Evolutionary conservation across 2,113 vertebrate species (phyloP).

Genomic region (Dipodomys merriami): DNA sequence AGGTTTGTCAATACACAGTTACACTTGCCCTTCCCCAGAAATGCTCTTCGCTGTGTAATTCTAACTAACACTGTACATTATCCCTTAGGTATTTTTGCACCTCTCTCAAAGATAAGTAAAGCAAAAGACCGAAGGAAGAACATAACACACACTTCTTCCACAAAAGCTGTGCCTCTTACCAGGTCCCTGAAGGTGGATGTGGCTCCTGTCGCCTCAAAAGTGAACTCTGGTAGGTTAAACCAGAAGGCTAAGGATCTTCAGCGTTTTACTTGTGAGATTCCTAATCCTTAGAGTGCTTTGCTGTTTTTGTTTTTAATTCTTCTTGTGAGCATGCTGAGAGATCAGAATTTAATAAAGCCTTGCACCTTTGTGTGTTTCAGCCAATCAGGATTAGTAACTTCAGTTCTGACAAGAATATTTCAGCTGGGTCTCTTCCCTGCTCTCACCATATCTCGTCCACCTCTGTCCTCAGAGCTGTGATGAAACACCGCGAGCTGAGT

Average conservation of each 20-base stretch:
- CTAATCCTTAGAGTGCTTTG: neutral
- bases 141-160: constrained; percentile 67
- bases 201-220: constrained; percentile 90
- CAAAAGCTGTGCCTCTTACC: constrained; percentile 74
- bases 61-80: neutral
- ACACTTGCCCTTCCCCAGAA: neutral
- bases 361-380: neutral
- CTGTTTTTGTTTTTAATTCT: neutral
- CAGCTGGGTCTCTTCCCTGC: neutral
- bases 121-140: constrained; percentile 88
- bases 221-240: constrained; percentile 90
- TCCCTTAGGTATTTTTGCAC: constrained; percentile 95
- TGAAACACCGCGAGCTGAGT: neutral
- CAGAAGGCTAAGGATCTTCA: neutral
- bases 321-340: neutral
- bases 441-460: neutral
- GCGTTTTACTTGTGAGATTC: neutral
- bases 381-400: neutral
- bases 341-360: neutral
- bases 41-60: neutral
- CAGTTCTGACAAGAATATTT: neutral
- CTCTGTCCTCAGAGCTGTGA: neutral
- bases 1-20: neutral
- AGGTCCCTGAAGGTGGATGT: constrained; percentile 89
- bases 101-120: constrained; percentile 96